Evolutionary conservation across 1,140 invertebrate genomes (phyloP).

Genomic region (Theocolax elegans): DNA sequence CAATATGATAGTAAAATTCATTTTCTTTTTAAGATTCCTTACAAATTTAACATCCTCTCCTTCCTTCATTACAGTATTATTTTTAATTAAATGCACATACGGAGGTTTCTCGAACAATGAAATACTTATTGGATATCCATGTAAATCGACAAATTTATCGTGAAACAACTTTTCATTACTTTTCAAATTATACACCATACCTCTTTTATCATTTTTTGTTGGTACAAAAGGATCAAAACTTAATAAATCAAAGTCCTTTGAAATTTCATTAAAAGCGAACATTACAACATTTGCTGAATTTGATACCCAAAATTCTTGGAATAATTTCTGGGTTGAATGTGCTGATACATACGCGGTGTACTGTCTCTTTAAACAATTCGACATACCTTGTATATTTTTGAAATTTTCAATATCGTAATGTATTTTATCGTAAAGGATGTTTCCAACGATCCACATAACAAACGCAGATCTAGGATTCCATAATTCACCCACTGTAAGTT

Average conservation of each 20-base stretch:
- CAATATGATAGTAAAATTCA: slow-evolving; percentile 9
- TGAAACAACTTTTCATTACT: neutral
- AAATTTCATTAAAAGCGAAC: neutral
- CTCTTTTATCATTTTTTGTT: neutral
- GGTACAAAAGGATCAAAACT: slow-evolving; percentile 10
- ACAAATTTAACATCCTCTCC: slow-evolving; percentile 5
- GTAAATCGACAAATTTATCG: slow-evolving; percentile 16
- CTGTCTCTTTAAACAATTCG: neutral
- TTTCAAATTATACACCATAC: neutral
- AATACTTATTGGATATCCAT: slow-evolving; percentile 11
- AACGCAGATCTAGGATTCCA: neutral
- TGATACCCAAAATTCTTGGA: neutral
- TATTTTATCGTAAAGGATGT: neutral
- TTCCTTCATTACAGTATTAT: neutral
- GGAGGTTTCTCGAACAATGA: neutral
- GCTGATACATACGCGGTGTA: neutral
- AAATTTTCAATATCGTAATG: neutral
- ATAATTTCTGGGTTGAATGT: neutral
- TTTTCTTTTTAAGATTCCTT: neutral
- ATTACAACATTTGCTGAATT: slow-evolving; percentile 4
- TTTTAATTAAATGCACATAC: neutral
- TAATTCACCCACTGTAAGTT: neutral
- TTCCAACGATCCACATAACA: slow-evolving; percentile 2
- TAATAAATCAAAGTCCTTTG: neutral
- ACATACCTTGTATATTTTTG: neutral